Percentiles rank a stretch among this genome's conserved stretches.
Evolutionary conservation across 2,797 vertebrate genomes (phyloP).

Genomic region (Tympanoctomys barrerae): DNA sequence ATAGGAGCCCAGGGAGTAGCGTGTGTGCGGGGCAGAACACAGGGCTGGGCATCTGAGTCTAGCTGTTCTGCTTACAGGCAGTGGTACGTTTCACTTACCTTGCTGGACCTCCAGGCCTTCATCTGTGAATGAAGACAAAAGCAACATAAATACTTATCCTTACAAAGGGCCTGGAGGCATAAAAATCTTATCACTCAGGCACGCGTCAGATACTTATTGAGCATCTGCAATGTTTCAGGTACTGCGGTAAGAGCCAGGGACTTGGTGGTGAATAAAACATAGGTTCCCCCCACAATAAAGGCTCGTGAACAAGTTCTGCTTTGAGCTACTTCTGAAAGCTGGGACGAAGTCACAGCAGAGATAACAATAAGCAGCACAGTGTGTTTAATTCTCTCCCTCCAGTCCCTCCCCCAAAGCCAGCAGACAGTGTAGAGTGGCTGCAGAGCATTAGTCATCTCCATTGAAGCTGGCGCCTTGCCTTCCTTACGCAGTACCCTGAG

Average conservation of each 20-base stretch:
- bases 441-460: neutral
- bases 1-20: slow-evolving; percentile 14
- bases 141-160: neutral
- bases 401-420: neutral
- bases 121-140: slow-evolving; percentile 16
- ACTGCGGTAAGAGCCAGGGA: neutral
- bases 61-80: neutral
- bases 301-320: neutral
- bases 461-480: neutral
- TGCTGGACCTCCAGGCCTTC: neutral
- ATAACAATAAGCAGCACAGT: neutral
- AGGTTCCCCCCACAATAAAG: neutral
- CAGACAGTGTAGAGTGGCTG: slow-evolving; percentile 28
- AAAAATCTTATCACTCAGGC: neutral
- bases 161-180: neutral
- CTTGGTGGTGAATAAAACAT: neutral
- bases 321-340: slow-evolving; percentile 50
- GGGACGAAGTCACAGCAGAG: slow-evolving; percentile 28
- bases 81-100: neutral
- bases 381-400: neutral
- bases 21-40: neutral
- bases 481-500: neutral
- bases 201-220: neutral
- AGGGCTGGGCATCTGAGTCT: neutral
- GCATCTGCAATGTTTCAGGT: neutral